Base-by-base conservation (phyloP, 2,888 invertebrate genomes). In the Imbricaverruca yamaguchii region DNA sequence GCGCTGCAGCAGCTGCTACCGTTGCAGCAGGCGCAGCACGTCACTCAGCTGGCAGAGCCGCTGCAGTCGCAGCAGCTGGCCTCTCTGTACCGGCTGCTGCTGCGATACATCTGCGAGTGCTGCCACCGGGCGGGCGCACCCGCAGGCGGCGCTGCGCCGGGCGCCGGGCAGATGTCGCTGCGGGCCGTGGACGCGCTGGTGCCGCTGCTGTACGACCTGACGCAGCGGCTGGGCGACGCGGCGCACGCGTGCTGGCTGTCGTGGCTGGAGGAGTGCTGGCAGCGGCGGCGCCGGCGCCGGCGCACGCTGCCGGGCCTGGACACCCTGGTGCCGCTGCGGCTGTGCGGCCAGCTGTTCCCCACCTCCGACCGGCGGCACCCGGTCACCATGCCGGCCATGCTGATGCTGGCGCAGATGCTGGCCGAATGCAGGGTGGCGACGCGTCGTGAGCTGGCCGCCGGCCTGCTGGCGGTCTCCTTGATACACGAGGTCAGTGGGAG, bases 361-460 rank as follows among this genome's bases (percentile, higher is more conserved):
- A 92, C 96, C 0, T 96, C 97, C 0, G 97, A 98, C 88, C 95
- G 93, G 86, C 90, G 92, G 69, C 97, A 98, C 89, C 92, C 92
- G 0, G 91, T 97, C 8, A 93, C 93, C n/a, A 94, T 94, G 21
- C 96, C 96, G n/a, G 88, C 90, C 55, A 85, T 94, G 84, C 89
- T 94, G 83, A 94, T 96, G 85, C 93, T 97, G 88, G 91, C 93
- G 67, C 93, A 95, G 87, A 92, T 96, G 85, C 87, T 95, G 84
- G 85, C 85, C 6, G 89, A 89, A 84, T 91, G 92, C 81, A 90
- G 89, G 84, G 90, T 94, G 39, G 90, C 89, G 84, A 90, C 89
- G 15, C 89, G 90, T 0, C 89, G 89, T 83, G 93, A 95, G 82
- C 89, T 96, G 84, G 90, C 93, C 0, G 91, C 91, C 86, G 95